These are phyloP conservation scores for Psilopsiagon aurifrons DNA, from an alignment of 2,113 vertebrate genomes.

Conservation along the genomic window DNA sequence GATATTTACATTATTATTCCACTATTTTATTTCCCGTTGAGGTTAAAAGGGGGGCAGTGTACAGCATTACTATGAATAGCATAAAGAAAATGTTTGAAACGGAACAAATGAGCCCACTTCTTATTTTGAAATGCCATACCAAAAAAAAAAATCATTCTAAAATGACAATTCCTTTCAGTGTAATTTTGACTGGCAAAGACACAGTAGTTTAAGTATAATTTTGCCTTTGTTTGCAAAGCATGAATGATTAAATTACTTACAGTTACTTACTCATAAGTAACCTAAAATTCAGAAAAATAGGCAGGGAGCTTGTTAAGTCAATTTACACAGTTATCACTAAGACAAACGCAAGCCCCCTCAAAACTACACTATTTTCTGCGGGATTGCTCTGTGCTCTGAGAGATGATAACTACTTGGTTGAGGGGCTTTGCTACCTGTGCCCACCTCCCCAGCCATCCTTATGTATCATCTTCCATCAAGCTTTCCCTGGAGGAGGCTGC, in stretches of 20 bases:
- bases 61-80: not conserved
- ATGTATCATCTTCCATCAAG: not conserved
- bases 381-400: not conserved
- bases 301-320: not conserved
- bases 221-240: not conserved
- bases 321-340: not conserved
- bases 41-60: not conserved
- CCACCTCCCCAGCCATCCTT: not conserved
- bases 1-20: not conserved
- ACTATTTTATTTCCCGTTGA: not conserved
- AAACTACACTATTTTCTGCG: not conserved
- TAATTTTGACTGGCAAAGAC: not conserved
- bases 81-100: not conserved
- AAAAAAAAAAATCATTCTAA: not conserved
- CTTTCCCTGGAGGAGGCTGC: not conserved
- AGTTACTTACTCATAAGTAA: not conserved
- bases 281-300: not conserved
- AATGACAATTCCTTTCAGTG: not conserved
- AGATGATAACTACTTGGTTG: not conserved
- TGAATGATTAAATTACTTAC: not conserved
- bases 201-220: not conserved
- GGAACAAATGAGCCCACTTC: not conserved
- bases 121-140: not conserved
- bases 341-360: not conserved
- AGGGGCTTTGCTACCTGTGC: not conserved